Base-by-base conservation (phyloP, 2,888 invertebrate species). In the Patella caerulea region DNA sequence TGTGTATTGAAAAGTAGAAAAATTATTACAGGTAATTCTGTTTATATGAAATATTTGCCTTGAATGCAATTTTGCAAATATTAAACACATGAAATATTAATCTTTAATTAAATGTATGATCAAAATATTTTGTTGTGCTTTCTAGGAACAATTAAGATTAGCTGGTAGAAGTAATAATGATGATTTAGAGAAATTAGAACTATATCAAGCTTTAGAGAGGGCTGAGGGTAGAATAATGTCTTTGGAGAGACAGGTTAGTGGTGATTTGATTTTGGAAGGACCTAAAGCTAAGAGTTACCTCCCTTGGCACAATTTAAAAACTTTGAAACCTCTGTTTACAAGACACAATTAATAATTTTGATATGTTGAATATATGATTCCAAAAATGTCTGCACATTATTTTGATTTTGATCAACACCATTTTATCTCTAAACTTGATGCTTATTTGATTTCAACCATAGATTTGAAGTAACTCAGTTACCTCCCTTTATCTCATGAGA, bases 191-290 rank as follows among this genome's bases (percentile, higher is more conserved):
- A 88, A 87, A 74, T 84, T 91, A 78, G 89, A 90, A 74, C 82
- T 90, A 72, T 89, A 89, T 76, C 89, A 90, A 76, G 87, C 88
- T 15, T 81, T 91, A 69, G 91, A 91, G 72, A 84, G 85, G 76
- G 88, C 90, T 7, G 88, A 91, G 74, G 88, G 88, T 5, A 82
- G 91, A 74, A 89, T 91, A 70, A 84, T 85, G 78, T 85, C 90
- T 9, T 85, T 91, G n/a, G 91, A 91, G 81, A 88, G 86, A 83
- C 90, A 90, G 88, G 91, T 90, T 79, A 71, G 78, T 72, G 52
- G 54, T 14, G 2, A 52, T 5, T 7, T 17, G 5, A 5, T 74
- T 19, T 74, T 19, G 9, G 12, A 29, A 3, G 24, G 7, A 17
- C 5, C 15, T 4, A 75, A 17, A 14, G 15, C 11, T 4, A 72